Evolutionary conservation across 2,113 vertebrate species (phyloP).

Genomic region (Pelvicachromis taeniatus): DNA sequence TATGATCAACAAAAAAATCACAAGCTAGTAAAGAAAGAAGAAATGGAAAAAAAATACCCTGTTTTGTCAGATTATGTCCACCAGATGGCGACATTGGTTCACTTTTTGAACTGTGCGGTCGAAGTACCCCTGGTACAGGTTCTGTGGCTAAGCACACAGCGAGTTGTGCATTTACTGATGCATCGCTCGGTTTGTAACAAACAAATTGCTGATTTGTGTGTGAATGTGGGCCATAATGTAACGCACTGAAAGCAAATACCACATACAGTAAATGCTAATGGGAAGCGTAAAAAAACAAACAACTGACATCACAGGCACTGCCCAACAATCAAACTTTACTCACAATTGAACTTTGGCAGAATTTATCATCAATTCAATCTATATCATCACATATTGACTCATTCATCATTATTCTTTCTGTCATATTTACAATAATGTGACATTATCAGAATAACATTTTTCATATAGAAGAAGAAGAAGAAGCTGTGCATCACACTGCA

Average conservation of each 20-base stretch:
- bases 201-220: background rate
- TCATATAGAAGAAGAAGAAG: too few species aligned
- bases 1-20: background rate
- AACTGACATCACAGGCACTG: background rate
- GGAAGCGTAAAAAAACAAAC: background rate
- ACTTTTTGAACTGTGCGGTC: background rate
- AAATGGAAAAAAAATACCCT: background rate
- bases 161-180: background rate
- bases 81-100: slow-evolving; percentile 1
- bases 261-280: background rate
- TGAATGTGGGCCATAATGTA: background rate
- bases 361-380: background rate
- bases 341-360: background rate
- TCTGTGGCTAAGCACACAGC: background rate
- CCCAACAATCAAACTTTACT: background rate
- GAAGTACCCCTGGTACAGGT: background rate
- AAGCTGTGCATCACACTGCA: background rate
- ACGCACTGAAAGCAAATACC: background rate
- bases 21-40: background rate
- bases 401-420: background rate
- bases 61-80: background rate
- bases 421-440: background rate
- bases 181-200: background rate
- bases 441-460: background rate
- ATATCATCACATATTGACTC: too few species aligned